Evolutionary conservation across 2,113 vertebrate species (phyloP), one percentile per base, ranked within the genome.

Genomic region (Rhinolophus sinicus): DNA sequence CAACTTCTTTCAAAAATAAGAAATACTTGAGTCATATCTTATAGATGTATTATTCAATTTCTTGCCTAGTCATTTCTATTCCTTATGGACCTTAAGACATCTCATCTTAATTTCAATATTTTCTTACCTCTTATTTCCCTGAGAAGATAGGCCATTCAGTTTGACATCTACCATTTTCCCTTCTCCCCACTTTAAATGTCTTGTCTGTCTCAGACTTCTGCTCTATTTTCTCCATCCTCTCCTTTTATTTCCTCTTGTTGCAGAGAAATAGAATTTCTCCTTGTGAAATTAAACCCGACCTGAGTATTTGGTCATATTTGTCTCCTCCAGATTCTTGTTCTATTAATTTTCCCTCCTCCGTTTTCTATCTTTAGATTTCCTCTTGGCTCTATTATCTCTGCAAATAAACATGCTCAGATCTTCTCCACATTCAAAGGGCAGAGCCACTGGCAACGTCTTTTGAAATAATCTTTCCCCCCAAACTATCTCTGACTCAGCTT

Each of bases 111-210:
- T 88, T 96, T 87, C 22, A 88, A 21, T 85, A 81, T 81, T 83
- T 96, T 95, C 85, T 94, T 88, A 38, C 21, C 6, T 64, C 40
- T 89, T 62, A 10, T 24, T 88, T 85, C 70, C 76, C 26, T n/a
- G 30, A 90, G 58, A 96, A 92, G 38, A 67, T 75, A 92, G 56
- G 50, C 28, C 93, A 50, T 88, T 94, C 54, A 86, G 38, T 44
- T 93, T 93, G 56, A 87, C n/a, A 94, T 75, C 56, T 92, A 72
- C 67, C 54, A 80, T 96, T 94, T 93, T 85, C 35, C 28, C 22
- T 90, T 95, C 67, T 96, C 33, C 78, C 14, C 56, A 90, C 30
- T 96, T 95, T 33, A 83, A 94, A 58, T 96, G 69, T 77, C 65
- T 56, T 91, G 10, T 87, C 40, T 50, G 62, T 50, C 40, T 96